Conservation (phyloP, 1,140 invertebrate species). For the Pseudomyrmex cubaensis region DNA sequence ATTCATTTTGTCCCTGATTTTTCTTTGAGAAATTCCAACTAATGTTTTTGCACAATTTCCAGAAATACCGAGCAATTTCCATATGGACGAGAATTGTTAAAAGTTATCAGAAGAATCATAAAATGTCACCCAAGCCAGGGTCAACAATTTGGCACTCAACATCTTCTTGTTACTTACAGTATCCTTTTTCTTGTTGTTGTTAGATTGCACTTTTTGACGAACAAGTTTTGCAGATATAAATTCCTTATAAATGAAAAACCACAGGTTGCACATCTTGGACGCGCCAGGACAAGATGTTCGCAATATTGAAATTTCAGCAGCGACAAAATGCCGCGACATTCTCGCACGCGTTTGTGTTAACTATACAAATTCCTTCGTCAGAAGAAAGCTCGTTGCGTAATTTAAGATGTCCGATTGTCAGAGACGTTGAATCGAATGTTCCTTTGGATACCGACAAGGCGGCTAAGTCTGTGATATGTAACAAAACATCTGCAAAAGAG, state of each 20-base stretch:
- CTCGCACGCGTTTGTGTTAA: constrained; percentile 80
- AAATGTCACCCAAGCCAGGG: constrained; percentile 80
- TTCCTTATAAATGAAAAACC: constrained; percentile 56
- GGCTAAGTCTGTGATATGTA: neutral
- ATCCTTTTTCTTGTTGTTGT: constrained; percentile 74
- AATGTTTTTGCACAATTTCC: constrained; percentile 35
- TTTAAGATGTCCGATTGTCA: constrained; percentile 34
- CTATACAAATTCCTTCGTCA: constrained; percentile 70
- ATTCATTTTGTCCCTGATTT: neutral
- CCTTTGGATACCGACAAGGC: neutral
- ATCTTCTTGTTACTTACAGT: constrained; percentile 82
- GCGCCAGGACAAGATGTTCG: constrained; percentile 82
- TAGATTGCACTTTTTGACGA: neutral
- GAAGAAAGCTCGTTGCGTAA: constrained; percentile 1
- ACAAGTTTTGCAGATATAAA: constrained; percentile 1
- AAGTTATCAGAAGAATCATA: constrained; percentile 82
- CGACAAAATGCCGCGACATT: constrained; percentile 74
- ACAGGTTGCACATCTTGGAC: constrained; percentile 80
- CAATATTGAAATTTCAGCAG: constrained; percentile 80
- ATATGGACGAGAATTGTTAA: constrained; percentile 81
- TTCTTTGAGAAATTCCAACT: constrained; percentile 11
- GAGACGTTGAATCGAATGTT: constrained; percentile 17
- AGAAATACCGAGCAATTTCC: constrained; percentile 77
- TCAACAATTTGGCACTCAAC: constrained; percentile 81
- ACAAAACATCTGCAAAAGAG: neutral